Base-by-base conservation (phyloP, 2,113 vertebrate genomes). In the Esox niger region DNA sequence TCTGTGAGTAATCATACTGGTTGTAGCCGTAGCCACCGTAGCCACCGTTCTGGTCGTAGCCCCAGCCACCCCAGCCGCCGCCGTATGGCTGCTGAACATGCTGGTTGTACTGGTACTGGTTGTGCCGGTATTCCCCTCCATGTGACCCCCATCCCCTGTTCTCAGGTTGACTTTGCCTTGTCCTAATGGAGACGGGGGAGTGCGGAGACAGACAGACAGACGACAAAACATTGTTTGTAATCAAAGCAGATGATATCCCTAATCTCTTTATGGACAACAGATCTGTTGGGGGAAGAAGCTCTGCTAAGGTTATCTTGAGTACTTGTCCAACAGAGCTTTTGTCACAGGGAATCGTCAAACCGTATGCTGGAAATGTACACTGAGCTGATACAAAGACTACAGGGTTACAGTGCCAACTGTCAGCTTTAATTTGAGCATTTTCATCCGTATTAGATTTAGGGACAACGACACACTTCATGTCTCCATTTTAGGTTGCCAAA, bases 11-110 rank as follows among this genome's bases (percentile, higher is more conserved):
- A 63, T 95, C 94, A 0, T 96, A 95, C 81, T 96, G 94, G 0
- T 89, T 93, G 0, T 95, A 95, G 67, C 85, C 92, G 88, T 95
- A 97, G 82, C 93, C 94, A 61, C 93, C 94, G 63, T 95, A 96
- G 65, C 87, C 92, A 38, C 86, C 92, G 56, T 93, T 92, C 84
- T 95, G 94, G 83, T 97, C 94, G 0, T 96, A 97, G 70, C 94
- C 93, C 95, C 95, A 98, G 32, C 94, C 88, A 0, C 93, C 84
- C 3, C 95, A 95, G 80, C 94, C 96, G 64, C 86, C 94, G 56
- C 94, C 88, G 25, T 95, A 96, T 15, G 91, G 90, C 75, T 96
- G 94, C 73, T 94, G 94, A 94, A n/a, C n/a, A n/a, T n/a, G n/a
- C n/a, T n/a, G n/a, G 70, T 87, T 91, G 63, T 87, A 84, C 63